Base-by-base conservation (phyloP, 35 echinoderm and acorn worm genomes). In the Chiridota heheva region DNA sequence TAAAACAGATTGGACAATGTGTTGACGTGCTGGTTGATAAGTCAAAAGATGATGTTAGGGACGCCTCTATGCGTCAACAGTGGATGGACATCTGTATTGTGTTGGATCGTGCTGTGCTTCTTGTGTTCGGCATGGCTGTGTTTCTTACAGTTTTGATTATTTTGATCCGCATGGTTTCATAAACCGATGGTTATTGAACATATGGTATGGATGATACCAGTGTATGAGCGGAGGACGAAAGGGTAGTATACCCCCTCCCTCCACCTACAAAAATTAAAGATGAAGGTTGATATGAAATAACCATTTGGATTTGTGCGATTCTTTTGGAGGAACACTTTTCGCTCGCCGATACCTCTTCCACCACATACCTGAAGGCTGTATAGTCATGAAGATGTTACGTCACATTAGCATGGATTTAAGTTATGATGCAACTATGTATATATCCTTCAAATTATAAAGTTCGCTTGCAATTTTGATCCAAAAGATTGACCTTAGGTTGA, bases 41-140 rank as follows among this genome's bases (percentile, higher is more conserved):
- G 34, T 78, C 73, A 27, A 67, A 78, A 35, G 66, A 66, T 33
- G 34, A 66, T 13, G 89, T 86, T 33, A 66, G 65, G 40, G 15
- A 27, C n/a, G 78, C 82, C 12, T 24, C 60, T 22, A 60, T 91
- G 28, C 82, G 71, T 34, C 89, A 91, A 70, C 89, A 91, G 29
- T 91, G 89, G 89, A 81, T 91, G 36, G 89, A 91, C 56, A 78
- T 91, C 37, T 91, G 89, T 42, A 69, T 91, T 18, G 58, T 91
- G 3, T 76, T 91, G 36, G 89, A 91, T 73, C 58, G 89, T 40
- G 20, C 86, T 33, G 37, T 91, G 18, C 66, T 91, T 38, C 38
- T 70, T 10, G 31, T 85, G 5, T 77, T 91, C 45, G 80, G 43
- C 22, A 24, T 73, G 31, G 82, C 82, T 77, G 56, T 91, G 37